phyloP scores from a whole-genome alignment of 2,888 invertebrate species.

The Euzetes globulus region DNA sequence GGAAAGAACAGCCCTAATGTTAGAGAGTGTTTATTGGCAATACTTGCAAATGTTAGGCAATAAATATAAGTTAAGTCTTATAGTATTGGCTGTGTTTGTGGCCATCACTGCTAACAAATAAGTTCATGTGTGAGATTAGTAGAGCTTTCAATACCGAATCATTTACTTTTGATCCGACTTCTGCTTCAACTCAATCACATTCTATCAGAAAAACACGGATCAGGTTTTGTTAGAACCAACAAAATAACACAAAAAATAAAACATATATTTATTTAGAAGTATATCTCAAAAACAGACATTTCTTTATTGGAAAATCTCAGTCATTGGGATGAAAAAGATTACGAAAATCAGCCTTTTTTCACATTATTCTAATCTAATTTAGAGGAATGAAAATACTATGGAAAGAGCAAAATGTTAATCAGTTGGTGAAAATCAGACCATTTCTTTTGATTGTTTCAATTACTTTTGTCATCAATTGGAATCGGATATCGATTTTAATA shows the following conservation, averaged over 20 bases:
- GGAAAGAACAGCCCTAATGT: not conserved
- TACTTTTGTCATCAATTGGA: not conserved
- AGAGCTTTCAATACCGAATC: not conserved
- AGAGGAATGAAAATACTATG: too few species aligned
- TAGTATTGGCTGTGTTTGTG: not conserved
- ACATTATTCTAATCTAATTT: too few species aligned
- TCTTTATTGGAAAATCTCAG: too few species aligned
- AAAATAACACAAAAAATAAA: not conserved
- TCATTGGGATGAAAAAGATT: too few species aligned
- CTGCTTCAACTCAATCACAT: not conserved
- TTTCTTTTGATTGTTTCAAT: too few species aligned
- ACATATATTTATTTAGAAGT: not conserved
- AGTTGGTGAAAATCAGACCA: too few species aligned
- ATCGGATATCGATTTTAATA: conserved; percentile 15
- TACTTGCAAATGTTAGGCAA: not conserved
- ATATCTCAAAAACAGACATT: not conserved
- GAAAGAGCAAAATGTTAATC: too few species aligned
- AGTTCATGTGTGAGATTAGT: not conserved
- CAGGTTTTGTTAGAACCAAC: not conserved
- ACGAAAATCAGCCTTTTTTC: too few species aligned
- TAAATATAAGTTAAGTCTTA: conserved; percentile 1
- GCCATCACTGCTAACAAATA: conserved; percentile 1
- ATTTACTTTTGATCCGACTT: conserved; percentile 1
- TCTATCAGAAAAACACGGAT: conserved; percentile 11
- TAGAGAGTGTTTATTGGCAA: not conserved